Evolutionary conservation across 2,888 invertebrate species (phyloP).

Genomic region (Coremacera marginata): DNA sequence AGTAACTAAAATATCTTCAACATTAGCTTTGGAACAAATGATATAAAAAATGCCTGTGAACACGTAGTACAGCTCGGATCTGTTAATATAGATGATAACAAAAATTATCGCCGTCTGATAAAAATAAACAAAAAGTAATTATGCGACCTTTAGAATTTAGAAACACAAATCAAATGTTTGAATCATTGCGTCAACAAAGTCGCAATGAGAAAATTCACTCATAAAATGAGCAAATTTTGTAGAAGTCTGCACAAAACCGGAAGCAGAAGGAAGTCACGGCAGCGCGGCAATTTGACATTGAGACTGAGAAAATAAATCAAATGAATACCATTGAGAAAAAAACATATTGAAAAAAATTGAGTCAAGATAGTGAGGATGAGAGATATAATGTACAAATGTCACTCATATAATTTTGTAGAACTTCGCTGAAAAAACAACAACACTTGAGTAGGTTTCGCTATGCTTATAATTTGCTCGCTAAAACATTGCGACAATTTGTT

Average conservation of each 20-base stretch:
- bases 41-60: not conserved
- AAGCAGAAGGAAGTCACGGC: constrained; percentile 16
- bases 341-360: not conserved
- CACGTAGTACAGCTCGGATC: not conserved
- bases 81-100: not conserved
- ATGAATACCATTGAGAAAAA: not conserved
- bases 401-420: not conserved
- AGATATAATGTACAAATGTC: not conserved
- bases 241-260: not conserved
- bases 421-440: not conserved
- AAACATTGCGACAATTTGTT: not conserved
- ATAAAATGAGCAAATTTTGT: no score
- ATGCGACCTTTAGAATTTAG: no score
- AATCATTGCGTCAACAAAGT: no score
- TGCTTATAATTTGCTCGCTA: not conserved
- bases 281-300: constrained; percentile 37
- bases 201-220: no score
- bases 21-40: no score
- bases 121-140: no score
- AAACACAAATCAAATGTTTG: no score
- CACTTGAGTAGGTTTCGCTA: not conserved
- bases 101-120: no score
- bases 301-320: not conserved
- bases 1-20: no score
- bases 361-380: not conserved